phyloP scores from a whole-genome alignment of 1,140 invertebrate genomes.

The Penaeus japonicus region DNA sequence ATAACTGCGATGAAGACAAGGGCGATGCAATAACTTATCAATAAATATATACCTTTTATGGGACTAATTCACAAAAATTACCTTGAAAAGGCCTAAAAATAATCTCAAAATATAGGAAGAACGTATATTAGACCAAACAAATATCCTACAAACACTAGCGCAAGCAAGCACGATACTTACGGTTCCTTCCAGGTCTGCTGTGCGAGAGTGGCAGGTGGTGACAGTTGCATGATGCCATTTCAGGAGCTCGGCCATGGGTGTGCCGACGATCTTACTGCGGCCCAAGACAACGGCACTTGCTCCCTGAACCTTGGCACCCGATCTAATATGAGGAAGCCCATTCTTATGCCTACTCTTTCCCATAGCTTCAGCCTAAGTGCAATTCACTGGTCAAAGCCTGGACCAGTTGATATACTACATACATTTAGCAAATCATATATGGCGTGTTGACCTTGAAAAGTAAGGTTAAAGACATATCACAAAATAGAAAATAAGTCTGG shows the following conservation, averaged over 20 bases:
- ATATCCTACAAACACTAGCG: too few relatives aligned
- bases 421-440: too few relatives aligned
- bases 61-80: too few relatives aligned
- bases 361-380: too few relatives aligned
- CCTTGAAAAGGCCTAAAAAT: too few relatives aligned
- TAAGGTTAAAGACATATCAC: too few relatives aligned
- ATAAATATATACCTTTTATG: too few relatives aligned
- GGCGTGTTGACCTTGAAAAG: too few relatives aligned
- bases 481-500: too few relatives aligned
- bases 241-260: constrained; percentile 90
- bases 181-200: constrained; percentile 74
- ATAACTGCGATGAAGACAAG: too few relatives aligned
- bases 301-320: constrained; percentile 81
- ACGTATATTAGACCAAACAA: neutral
- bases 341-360: neutral
- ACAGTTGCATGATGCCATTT: constrained; percentile 98
- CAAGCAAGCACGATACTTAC: neutral
- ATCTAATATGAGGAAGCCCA: constrained; percentile 65
- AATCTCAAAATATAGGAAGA: neutral
- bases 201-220: constrained; percentile 95
- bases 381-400: too few relatives aligned
- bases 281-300: constrained; percentile 93
- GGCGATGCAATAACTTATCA: neutral
- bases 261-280: constrained; percentile 96
- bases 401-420: too few relatives aligned